phyloP scores from a whole-genome alignment of 2,888 invertebrate species.

The Tanypteryx hageni region DNA sequence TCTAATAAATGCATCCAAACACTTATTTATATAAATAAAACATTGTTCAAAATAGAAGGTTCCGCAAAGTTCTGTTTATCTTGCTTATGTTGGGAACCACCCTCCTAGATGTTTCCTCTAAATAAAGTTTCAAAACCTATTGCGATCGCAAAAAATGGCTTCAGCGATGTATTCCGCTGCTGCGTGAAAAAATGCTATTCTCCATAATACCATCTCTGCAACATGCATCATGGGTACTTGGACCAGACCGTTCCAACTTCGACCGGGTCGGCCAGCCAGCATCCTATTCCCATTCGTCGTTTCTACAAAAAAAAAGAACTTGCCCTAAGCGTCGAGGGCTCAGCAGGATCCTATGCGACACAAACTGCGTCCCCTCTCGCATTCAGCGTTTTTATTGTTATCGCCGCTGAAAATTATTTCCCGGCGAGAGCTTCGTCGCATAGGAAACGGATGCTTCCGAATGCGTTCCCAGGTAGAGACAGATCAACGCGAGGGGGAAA shows the following conservation, averaged over 20 bases:
- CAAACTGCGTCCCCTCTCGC: neutral
- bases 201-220: too few relatives aligned
- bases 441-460: neutral
- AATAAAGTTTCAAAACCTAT: too few relatives aligned
- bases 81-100: too few relatives aligned
- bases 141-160: too few relatives aligned
- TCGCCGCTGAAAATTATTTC: neutral
- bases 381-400: constrained; percentile 27
- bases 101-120: too few relatives aligned
- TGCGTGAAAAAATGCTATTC: too few relatives aligned
- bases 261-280: neutral
- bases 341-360: neutral
- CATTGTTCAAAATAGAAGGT: too few relatives aligned
- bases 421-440: constrained; percentile 6
- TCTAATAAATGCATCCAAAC: too few relatives aligned
- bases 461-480: neutral
- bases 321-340: neutral
- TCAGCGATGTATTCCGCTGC: too few relatives aligned
- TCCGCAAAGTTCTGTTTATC: too few relatives aligned
- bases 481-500: neutral
- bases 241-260: neutral
- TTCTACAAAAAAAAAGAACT: neutral
- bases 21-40: too few relatives aligned
- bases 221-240: too few relatives aligned
- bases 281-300: neutral